Percentiles rank a stretch among this genome's conserved stretches.
phyloP scores from a whole-genome alignment of 2,888 invertebrate species.

The Drosophila picticornis region DNA sequence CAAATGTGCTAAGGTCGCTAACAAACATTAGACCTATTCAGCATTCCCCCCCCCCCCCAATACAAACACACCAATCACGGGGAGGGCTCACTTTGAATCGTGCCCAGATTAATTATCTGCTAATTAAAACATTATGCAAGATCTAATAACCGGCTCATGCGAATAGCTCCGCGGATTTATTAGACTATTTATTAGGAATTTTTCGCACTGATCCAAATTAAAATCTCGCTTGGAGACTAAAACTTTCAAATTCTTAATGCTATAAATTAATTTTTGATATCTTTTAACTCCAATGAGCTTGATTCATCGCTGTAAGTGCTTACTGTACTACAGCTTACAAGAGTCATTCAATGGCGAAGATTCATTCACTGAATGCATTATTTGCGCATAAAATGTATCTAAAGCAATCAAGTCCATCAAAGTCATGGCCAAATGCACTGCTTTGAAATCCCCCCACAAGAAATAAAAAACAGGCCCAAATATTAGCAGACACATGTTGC shows the following conservation, averaged over 20 bases:
- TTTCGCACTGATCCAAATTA: neutral
- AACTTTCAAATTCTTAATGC: neutral
- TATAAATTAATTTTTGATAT: neutral
- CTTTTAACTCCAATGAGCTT: neutral
- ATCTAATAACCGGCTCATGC: constrained; percentile 13
- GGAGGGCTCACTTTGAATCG: constrained; percentile 24
- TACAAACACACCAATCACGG: neutral
- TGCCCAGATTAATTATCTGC: constrained; percentile 37
- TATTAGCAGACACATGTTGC: constrained; percentile 58
- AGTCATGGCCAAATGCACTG: constrained; percentile 35
- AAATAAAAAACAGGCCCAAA: constrained; percentile 32
- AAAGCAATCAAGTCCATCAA: constrained; percentile 34
- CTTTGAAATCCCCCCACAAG: constrained; percentile 10
- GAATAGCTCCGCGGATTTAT: neutral
- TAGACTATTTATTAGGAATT: neutral
- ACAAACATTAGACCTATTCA: neutral
- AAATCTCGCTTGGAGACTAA: neutral
- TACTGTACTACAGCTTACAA: neutral
- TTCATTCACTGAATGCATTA: constrained; percentile 38
- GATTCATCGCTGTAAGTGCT: neutral
- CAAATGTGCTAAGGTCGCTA: constrained; percentile 49
- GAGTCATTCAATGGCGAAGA: constrained; percentile 27
- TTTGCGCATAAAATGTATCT: constrained; percentile 5
- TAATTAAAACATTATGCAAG: constrained; percentile 30
- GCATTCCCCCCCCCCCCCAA: too few relatives aligned